Percentiles rank a stretch among this genome's conserved stretches.
phyloP scores from a whole-genome alignment of 2,113 vertebrate species.

The Oostethus manadensis region DNA sequence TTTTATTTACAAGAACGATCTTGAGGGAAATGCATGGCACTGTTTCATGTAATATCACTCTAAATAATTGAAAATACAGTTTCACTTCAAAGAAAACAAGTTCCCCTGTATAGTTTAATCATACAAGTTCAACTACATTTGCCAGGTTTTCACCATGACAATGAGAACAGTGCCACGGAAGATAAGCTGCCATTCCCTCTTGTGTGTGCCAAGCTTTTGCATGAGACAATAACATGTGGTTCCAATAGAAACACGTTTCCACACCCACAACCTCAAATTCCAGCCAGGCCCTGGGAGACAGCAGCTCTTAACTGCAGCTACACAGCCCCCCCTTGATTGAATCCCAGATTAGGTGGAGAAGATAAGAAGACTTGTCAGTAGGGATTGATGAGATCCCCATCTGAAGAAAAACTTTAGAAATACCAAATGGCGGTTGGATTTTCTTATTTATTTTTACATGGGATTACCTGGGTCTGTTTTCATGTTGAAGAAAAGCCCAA shows the following conservation, averaged over 20 bases:
- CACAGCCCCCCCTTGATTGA: constrained; percentile 56
- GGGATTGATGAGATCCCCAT: constrained; percentile 46
- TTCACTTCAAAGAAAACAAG: constrained; percentile 22
- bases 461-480: constrained; percentile 22
- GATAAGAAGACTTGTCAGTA: constrained; percentile 64
- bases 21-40: constrained; percentile 25
- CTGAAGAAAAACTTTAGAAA: constrained; percentile 46
- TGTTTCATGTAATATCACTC: constrained; percentile 40
- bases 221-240: constrained; percentile 69
- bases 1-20: too few species aligned
- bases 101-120: constrained; percentile 31
- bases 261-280: constrained; percentile 74
- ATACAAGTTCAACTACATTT: constrained; percentile 32
- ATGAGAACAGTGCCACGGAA: constrained; percentile 43
- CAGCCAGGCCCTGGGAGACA: constrained; percentile 66
- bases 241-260: constrained; percentile 74
- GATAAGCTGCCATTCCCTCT: constrained; percentile 58
- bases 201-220: constrained; percentile 54
- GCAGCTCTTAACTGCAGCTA: constrained; percentile 53
- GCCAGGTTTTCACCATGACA: constrained; percentile 30
- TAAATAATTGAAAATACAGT: constrained; percentile 35
- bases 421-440: constrained; percentile 36
- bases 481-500: constrained; percentile 21
- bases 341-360: constrained; percentile 69
- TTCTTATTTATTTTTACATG: constrained; percentile 33